Conservation (phyloP, 2,113 vertebrate species). For the Sphyrna mokarran region DNA sequence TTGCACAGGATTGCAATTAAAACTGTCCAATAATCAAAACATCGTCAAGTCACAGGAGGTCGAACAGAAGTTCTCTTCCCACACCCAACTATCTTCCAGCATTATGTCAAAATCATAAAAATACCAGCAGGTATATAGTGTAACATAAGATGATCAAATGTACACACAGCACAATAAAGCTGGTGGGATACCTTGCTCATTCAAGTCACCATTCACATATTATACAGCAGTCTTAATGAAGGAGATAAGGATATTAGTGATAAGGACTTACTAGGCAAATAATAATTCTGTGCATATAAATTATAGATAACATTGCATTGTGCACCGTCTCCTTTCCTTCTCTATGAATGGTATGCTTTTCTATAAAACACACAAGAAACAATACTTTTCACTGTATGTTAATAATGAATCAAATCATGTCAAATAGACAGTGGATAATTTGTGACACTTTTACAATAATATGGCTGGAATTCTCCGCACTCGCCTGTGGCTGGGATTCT, state of each 20-base stretch:
- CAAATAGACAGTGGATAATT: background rate
- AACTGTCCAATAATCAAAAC: background rate
- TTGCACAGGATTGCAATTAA: background rate
- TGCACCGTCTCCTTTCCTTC: too few species aligned
- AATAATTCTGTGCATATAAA: background rate
- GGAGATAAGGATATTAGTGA: background rate
- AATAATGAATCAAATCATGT: too few species aligned
- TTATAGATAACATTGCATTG: too few species aligned
- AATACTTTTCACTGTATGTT: too few species aligned
- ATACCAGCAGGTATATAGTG: background rate
- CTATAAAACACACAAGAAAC: too few species aligned
- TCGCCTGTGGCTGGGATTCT: too few species aligned
- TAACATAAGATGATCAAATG: conserved; percentile 6
- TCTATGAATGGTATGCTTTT: too few species aligned
- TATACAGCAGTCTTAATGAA: background rate
- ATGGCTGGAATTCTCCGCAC: too few species aligned
- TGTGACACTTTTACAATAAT: too few species aligned
- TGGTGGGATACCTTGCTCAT: background rate
- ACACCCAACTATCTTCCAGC: background rate
- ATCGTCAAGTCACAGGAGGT: background rate
- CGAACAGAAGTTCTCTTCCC: background rate
- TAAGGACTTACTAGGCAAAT: background rate
- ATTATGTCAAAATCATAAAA: background rate
- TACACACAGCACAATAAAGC: background rate
- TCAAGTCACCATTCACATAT: background rate